These are phyloP conservation scores for Philypnodon macrostomus DNA, from an alignment of 2,797 vertebrate species.

Conservation along the genomic window DNA sequence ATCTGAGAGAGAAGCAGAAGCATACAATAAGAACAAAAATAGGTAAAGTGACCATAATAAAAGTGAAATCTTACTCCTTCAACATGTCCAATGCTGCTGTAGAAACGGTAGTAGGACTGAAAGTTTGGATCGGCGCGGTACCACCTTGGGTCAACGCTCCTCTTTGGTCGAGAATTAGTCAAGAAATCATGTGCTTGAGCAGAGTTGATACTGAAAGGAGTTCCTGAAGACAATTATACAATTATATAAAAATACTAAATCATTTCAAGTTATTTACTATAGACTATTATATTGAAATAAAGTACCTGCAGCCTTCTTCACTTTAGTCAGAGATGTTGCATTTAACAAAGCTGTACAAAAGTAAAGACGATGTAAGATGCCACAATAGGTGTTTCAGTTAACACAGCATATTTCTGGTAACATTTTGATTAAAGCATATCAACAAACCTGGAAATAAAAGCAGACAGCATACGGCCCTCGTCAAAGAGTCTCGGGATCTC, in stretches of 20 bases:
- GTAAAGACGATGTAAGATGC: background rate
- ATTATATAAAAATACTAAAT: background rate
- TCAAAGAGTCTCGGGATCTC: constrained; percentile 32
- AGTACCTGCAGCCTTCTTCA: constrained; percentile 59
- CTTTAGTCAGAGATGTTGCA: constrained; percentile 60
- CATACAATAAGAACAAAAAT: constrained; percentile 8
- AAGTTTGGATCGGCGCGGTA: constrained; percentile 69
- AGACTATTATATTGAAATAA: too few species aligned
- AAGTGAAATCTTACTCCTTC: constrained; percentile 67
- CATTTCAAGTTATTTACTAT: too few species aligned
- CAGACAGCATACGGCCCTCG: constrained; percentile 45
- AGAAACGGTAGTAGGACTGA: constrained; percentile 79
- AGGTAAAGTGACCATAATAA: background rate
- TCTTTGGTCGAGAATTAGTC: constrained; percentile 62
- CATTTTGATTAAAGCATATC: background rate
- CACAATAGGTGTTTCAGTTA: background rate
- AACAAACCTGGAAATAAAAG: constrained; percentile 64
- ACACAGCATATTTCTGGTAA: background rate
- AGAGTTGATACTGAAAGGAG: constrained; percentile 54
- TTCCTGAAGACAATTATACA: constrained; percentile 19
- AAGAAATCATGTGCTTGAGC: constrained; percentile 69
- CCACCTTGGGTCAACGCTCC: constrained; percentile 71
- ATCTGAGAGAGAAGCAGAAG: too few species aligned
- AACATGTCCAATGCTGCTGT: constrained; percentile 78
- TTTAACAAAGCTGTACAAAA: constrained; percentile 58